Evolutionary conservation across 2,113 vertebrate species (phyloP).

Genomic region (Ascaphus truei): DNA sequence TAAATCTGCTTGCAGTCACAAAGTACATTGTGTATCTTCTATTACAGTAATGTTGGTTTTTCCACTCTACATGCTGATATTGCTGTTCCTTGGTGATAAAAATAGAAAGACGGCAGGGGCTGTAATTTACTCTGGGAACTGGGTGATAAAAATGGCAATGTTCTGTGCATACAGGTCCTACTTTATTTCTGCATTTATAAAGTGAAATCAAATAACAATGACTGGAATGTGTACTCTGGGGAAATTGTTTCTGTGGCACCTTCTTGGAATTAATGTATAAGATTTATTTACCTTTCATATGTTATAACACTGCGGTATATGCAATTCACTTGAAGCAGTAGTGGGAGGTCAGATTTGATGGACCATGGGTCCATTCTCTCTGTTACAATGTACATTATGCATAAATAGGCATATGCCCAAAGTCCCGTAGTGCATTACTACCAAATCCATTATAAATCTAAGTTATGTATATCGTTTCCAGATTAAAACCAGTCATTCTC

Average conservation of each 20-base stretch:
- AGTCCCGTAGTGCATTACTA: conserved; percentile 11
- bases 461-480: conserved; percentile 26
- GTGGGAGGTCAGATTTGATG: conserved; percentile 29
- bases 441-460: background rate
- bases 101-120: conserved; percentile 30
- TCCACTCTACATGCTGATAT: conserved; percentile 36
- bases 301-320: conserved; percentile 1
- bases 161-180: conserved; percentile 15
- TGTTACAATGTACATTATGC: conserved; percentile 20
- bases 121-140: conserved; percentile 34
- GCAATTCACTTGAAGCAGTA: conserved; percentile 2
- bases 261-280: conserved; percentile 35
- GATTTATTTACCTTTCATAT: conserved; percentile 37
- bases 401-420: conserved; percentile 9
- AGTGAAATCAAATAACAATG: conserved; percentile 33
- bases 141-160: conserved; percentile 33
- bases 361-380: conserved; percentile 14
- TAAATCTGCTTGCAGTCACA: conserved; percentile 21
- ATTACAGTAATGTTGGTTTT: conserved; percentile 30
- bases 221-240: conserved; percentile 28
- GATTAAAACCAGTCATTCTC: background rate
- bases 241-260: conserved; percentile 33
- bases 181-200: conserved; percentile 37
- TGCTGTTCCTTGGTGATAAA: conserved; percentile 33
- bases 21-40: conserved; percentile 32